These are phyloP conservation scores for Mystacornis crossleyi DNA, from an alignment of 2,113 vertebrate genomes.

Conservation along the genomic window DNA sequence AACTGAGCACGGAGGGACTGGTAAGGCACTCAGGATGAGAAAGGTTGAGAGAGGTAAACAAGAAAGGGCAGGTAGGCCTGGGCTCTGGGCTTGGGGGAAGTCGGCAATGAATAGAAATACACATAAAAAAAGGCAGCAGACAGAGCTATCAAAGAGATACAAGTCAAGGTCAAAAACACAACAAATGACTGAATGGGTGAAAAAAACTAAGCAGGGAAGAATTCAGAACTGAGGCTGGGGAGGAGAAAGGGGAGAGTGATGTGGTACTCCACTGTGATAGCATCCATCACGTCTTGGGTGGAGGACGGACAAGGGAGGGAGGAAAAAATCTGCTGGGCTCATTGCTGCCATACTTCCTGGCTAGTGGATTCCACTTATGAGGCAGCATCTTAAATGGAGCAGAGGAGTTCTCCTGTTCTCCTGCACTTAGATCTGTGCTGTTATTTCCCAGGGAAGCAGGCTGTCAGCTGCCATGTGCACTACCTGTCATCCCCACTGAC, in stretches of 20 bases:
- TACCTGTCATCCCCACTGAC: not conserved
- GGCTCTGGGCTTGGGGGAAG: not conserved
- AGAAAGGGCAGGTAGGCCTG: not conserved
- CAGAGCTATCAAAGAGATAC: not conserved
- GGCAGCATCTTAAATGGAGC: not conserved
- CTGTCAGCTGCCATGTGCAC: not conserved
- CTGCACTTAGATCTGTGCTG: not conserved
- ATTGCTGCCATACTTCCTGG: not conserved
- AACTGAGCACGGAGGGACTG: not conserved
- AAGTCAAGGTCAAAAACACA: not conserved
- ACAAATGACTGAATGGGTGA: not conserved
- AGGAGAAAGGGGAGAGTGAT: not conserved
- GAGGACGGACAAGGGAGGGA: not conserved
- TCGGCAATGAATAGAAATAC: rapidly evolving
- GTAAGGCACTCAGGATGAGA: not conserved
- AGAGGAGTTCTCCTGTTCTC: not conserved
- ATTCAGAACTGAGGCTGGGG: not conserved
- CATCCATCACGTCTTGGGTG: not conserved
- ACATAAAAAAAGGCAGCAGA: not conserved
- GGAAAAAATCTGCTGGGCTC: not conserved
- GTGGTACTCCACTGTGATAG: not conserved
- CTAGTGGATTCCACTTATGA: not conserved
- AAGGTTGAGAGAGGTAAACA: not conserved
- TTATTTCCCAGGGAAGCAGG: not conserved
- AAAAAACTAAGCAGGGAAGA: not conserved